Base-by-base conservation (phyloP, 2,797 vertebrate genomes). In the Merluccius polli region DNA sequence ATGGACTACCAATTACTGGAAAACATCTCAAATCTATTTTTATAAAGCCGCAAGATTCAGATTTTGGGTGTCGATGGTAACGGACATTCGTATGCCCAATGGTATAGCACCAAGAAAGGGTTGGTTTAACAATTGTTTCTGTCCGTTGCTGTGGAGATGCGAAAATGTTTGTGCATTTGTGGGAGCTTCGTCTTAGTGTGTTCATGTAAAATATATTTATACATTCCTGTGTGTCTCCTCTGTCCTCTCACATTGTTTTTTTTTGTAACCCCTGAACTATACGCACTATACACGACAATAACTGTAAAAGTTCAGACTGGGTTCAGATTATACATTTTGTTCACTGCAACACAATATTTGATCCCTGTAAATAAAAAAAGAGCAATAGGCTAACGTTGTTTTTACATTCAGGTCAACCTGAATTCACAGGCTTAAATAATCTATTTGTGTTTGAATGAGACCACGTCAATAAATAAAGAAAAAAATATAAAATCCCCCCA, bases 401-500 rank as follows among this genome's bases (percentile, higher is more conserved):
- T 93, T 93, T 94, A 94, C 94, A 94, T 94, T 94, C 94, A 94
- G 88, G 91, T 94, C 91, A 93, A 94, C 94, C 94, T 88, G 92
- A 79, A 78, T 85, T 91, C 78, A 82, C 94, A 93, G 92, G 93
- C 93, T 94, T 94, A 89, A 91, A 92, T 91, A 87, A 92, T 92
- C 91, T 89, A 91, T 88, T 88, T 89, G 88, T 89, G 90, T 91
- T 90, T 91, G 88, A 89, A 92, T 92, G 90, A 92, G 89, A 92
- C 87, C 87, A 91, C 90, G 83, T 92, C 81, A 89, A 93, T 92
- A 93, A 93, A 92, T 91, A 91, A 92, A 87, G 84, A 90, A 88
- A 85, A 85, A 90, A 90, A 90, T 91, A 90, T 87, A 90, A 90
- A 90, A 89, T 87, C 91, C 59, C 59, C 59, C 59, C 59, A 65